Conservation (phyloP, 1,140 invertebrate species). For the Papilio machaon region DNA sequence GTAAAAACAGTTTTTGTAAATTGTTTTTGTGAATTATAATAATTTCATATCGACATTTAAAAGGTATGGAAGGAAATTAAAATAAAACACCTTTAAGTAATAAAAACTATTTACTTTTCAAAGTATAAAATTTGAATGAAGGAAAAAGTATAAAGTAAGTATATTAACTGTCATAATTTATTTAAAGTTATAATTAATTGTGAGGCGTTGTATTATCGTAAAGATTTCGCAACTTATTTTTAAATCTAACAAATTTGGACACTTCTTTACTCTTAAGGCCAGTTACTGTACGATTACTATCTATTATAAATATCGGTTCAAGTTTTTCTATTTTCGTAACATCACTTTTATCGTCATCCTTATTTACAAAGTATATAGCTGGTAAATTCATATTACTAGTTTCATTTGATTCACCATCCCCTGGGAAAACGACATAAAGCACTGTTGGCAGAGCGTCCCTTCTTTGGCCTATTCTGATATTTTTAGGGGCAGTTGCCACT, state of each 20-base stretch:
- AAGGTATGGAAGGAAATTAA: neutral
- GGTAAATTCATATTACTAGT: constrained; percentile 53
- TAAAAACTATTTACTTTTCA: constrained; percentile 5
- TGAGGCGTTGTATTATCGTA: constrained; percentile 8
- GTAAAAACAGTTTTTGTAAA: no score
- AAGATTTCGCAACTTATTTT: constrained; percentile 58
- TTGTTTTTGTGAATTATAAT: no score
- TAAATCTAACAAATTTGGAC: constrained; percentile 64
- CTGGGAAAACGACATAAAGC: constrained; percentile 67
- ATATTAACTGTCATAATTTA: neutral
- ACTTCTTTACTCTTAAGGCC: constrained; percentile 66
- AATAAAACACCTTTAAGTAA: neutral
- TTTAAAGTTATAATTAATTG: neutral
- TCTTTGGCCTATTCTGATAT: constrained; percentile 54
- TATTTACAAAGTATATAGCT: constrained; percentile 63
- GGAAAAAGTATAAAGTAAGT: neutral
- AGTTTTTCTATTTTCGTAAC: constrained; percentile 44
- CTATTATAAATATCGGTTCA: constrained; percentile 61
- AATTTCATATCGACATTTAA: neutral
- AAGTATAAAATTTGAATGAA: constrained; percentile 1
- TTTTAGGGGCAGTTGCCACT: constrained; percentile 61
- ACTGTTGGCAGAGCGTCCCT: constrained; percentile 49
- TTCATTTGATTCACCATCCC: constrained; percentile 46
- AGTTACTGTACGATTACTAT: constrained; percentile 68
- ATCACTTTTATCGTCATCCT: constrained; percentile 41